Percentiles rank a stretch among this genome's conserved stretches.
phyloP scores from a whole-genome alignment of 35 echinoderm and acorn worm genomes.

The Apostichopus japonicus region DNA sequence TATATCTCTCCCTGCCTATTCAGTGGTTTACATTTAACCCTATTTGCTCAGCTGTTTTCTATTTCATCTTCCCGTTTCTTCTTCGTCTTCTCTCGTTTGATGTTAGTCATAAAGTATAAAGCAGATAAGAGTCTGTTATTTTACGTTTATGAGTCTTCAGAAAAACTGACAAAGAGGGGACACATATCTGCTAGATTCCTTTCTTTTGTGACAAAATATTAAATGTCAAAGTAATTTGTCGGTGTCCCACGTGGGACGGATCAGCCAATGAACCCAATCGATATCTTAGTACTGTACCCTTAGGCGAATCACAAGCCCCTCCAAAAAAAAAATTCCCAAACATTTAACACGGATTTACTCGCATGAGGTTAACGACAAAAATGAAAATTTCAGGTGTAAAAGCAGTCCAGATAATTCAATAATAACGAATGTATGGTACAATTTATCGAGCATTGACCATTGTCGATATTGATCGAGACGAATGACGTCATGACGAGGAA shows the following conservation, averaged over 20 bases:
- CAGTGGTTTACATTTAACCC: too few species aligned
- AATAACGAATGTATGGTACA: background rate
- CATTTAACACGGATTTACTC: background rate
- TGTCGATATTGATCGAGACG: background rate
- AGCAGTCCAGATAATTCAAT: slow-evolving; percentile 11
- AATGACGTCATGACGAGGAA: background rate
- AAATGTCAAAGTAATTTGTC: background rate
- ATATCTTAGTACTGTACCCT: background rate
- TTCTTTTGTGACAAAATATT: background rate
- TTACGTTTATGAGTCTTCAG: too few species aligned
- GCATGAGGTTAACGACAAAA: background rate
- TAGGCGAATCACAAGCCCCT: background rate
- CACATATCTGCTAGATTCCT: background rate
- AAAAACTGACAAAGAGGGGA: too few species aligned
- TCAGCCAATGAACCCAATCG: background rate
- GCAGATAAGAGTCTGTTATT: too few species aligned
- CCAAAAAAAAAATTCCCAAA: background rate
- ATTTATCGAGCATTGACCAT: background rate
- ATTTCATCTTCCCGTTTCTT: too few species aligned
- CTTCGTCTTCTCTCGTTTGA: too few species aligned
- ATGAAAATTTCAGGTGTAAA: background rate
- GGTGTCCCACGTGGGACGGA: background rate
- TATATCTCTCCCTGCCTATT: too few species aligned
- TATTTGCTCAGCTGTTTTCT: too few species aligned
- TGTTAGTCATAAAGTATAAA: too few species aligned